Conservation (phyloP, 2,113 vertebrate genomes). For the Falco punctatus region DNA sequence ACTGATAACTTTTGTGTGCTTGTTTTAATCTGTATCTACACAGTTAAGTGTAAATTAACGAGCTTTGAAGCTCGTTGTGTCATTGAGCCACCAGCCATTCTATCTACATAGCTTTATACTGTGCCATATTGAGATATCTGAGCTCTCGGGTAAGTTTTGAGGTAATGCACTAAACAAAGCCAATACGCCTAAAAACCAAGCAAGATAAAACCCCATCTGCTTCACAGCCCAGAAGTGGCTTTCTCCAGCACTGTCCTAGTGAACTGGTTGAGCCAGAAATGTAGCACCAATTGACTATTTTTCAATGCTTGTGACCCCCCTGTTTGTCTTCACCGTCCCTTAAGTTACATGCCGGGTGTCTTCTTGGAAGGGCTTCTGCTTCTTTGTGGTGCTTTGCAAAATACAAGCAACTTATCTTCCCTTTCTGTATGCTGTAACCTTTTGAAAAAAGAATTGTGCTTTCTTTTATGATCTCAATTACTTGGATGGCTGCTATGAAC, state of each 20-base stretch:
- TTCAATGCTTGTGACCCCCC: not conserved
- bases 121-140: not conserved
- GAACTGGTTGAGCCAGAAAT: not conserved
- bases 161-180: not conserved
- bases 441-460: not conserved
- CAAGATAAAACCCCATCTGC: not conserved
- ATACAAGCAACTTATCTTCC: not conserved
- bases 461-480: not conserved
- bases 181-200: not conserved
- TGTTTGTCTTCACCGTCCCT: not conserved
- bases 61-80: not conserved
- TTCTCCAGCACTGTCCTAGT: not conserved
- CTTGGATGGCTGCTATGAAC: not conserved
- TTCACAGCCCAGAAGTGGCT: not conserved
- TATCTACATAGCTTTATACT: not conserved
- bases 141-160: accelerated
- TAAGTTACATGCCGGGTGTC: no score
- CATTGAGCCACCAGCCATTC: not conserved
- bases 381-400: not conserved
- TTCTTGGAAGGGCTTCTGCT: not conserved
- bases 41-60: not conserved
- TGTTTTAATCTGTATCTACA: not conserved
- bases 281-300: accelerated
- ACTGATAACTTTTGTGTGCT: not conserved
- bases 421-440: not conserved